Evolutionary conservation across 2,888 invertebrate species (phyloP).

Genomic region (Drosophila monieri): DNA sequence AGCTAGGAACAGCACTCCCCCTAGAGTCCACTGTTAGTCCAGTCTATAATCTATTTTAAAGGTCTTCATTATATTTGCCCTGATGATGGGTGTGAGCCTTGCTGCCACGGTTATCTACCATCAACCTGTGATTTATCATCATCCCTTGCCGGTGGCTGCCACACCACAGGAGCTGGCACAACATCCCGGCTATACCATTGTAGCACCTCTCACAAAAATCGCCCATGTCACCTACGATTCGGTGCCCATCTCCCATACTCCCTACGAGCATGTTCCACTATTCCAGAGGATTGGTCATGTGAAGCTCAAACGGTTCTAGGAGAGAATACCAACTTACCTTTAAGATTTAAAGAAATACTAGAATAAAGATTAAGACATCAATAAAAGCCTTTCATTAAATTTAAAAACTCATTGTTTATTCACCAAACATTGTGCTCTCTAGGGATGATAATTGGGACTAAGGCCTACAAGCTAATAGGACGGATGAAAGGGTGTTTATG

Average conservation of each 20-base stretch:
- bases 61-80: conserved; percentile 12
- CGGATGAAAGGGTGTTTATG: conserved; percentile 19
- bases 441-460: conserved; percentile 44
- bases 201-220: conserved; percentile 73
- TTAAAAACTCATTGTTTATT: conserved; percentile 39
- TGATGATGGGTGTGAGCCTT: conserved; percentile 10
- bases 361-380: not conserved
- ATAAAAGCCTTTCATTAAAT: not conserved
- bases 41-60: not conserved
- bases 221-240: conserved; percentile 78
- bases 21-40: not conserved
- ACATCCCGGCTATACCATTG: conserved; percentile 73
- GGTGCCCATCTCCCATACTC: conserved; percentile 70
- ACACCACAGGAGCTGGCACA: conserved; percentile 32
- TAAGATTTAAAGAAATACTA: not conserved
- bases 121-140: conserved; percentile 33
- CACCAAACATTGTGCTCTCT: conserved; percentile 51
- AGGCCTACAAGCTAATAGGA: conserved; percentile 40
- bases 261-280: conserved; percentile 73
- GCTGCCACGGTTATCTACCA: conserved; percentile 53
- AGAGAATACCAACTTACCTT: not conserved
- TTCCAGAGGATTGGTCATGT: conserved; percentile 75
- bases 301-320: conserved; percentile 40
- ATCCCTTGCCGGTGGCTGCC: conserved; percentile 21
- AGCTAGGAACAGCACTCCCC: not conserved